Conservation (phyloP, 2,888 invertebrate species). For the Palloptera scutellata region DNA sequence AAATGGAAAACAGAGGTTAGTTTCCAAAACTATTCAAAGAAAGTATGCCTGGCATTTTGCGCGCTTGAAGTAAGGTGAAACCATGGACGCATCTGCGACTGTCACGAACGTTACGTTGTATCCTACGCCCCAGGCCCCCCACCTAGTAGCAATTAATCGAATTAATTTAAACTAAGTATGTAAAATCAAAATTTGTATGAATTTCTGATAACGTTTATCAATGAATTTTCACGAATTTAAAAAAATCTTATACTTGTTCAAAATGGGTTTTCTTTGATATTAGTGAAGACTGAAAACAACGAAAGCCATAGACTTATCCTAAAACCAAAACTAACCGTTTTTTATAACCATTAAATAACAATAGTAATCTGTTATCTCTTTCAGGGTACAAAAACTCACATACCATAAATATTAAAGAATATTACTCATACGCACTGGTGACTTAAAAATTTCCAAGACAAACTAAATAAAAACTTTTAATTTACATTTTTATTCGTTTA, state of each 20-base stretch:
- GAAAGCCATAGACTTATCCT: too few relatives aligned
- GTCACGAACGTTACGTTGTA: background rate
- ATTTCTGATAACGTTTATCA: background rate
- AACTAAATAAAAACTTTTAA: too few relatives aligned
- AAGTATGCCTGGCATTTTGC: constrained; percentile 11
- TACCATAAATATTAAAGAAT: too few relatives aligned
- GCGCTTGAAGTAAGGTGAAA: background rate
- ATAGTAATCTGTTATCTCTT: too few relatives aligned
- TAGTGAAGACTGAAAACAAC: too few relatives aligned
- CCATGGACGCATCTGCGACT: too few relatives aligned
- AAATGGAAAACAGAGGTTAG: too few relatives aligned
- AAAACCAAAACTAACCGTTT: background rate
- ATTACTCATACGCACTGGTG: too few relatives aligned
- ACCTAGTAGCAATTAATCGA: constrained; percentile 14
- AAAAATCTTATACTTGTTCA: background rate
- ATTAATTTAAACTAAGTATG: constrained; percentile 13
- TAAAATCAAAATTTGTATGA: background rate
- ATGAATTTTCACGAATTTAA: background rate
- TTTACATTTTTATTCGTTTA: too few relatives aligned
- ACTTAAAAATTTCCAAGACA: too few relatives aligned
- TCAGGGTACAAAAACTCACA: too few relatives aligned
- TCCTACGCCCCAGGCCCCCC: background rate
- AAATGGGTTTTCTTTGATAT: background rate
- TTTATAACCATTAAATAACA: background rate
- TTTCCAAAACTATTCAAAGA: too few relatives aligned